A percentile compares a stretch with the other conserved stretches of the same genome.
These are phyloP conservation scores for Phorcus lineatus DNA, from an alignment of 2,888 invertebrate species.

Conservation along the genomic window DNA sequence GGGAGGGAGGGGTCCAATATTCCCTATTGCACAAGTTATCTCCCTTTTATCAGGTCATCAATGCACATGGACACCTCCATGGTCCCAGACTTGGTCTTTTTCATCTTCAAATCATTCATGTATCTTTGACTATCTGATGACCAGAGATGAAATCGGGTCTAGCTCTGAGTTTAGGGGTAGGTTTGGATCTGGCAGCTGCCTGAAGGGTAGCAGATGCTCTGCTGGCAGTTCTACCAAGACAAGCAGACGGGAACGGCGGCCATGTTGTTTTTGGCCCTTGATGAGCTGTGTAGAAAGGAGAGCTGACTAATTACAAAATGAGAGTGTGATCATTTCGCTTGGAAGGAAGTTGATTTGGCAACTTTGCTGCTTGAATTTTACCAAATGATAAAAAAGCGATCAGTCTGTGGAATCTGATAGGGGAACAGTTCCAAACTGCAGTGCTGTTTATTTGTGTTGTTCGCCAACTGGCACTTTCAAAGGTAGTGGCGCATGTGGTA, in stretches of 20 bases:
- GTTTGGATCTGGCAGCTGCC: conserved; percentile 1
- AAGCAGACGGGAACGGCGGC: conserved; percentile 17
- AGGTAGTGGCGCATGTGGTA: conserved; percentile 36
- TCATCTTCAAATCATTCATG: neutral
- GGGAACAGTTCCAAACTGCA: conserved; percentile 21
- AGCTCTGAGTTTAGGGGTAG: neutral
- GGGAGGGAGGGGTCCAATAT: neutral
- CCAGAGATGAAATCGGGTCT: neutral
- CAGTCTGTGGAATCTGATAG: conserved; percentile 21
- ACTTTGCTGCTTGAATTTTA: conserved; percentile 29
- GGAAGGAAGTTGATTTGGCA: conserved; percentile 29
- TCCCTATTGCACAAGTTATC: neutral
- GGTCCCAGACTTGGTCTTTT: neutral
- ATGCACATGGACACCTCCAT: neutral
- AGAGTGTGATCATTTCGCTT: conserved; percentile 21
- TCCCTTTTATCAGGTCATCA: neutral
- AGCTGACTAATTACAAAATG: conserved; percentile 23
- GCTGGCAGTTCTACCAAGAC: neutral
- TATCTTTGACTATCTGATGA: neutral
- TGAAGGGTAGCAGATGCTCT: neutral
- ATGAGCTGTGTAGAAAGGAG: conserved; percentile 12
- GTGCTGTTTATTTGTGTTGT: conserved; percentile 32
- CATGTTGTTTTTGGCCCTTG: conserved; percentile 11
- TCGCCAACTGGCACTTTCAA: conserved; percentile 31
- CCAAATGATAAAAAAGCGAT: conserved; percentile 28